Base-by-base conservation (phyloP, 2,797 vertebrate species). In the Potorous gilbertii region DNA sequence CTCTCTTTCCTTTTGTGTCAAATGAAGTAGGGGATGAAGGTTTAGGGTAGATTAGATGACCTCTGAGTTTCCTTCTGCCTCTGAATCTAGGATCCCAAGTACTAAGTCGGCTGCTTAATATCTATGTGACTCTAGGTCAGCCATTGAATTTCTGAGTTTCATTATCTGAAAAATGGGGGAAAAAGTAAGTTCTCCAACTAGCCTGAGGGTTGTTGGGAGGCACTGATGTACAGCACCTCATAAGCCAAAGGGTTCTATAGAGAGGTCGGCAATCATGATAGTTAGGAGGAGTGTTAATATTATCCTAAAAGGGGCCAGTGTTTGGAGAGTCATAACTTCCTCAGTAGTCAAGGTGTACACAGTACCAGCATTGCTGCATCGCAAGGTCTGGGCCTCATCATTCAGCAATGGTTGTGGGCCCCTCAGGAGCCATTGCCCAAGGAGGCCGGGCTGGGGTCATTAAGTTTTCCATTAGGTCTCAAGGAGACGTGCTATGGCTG, bases 391-490 rank as follows among this genome's bases (percentile, higher is more conserved):
- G 40, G 40, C 40, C 40, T 81, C 18, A 81, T 46, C n/a, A 46
- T 87, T 10, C 40, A 50, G 40, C 40, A 24, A 1, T 10, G 2
- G 40, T 87, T 87, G 74, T 87, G 40, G 40, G 40, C 9, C 74
- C 40, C 74, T 14, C 21, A 87, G 74, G 74, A 87, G 74, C 24
- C 40, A 50, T 87, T 87, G 9, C 74, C 74, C 40, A 87, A 87
- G 74, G 74, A 87, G 74, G 74, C 40, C 21, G 2, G 40, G 9
- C 92, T 5, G 95, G 97, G 97, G 95, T 97, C 97, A 95, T 98
- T 97, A 96, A 97, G 94, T 97, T 97, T 98, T 96, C 95, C 95
- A 91, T 95, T 97, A 97, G 95, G 94, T 96, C 94, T 96, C 94
- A 97, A 95, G 97, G 97, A 97, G 96, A 96, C 95, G 95, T 90